phyloP scores from a whole-genome alignment of 2,113 vertebrate genomes.

The Myrmecobius fasciatus region DNA sequence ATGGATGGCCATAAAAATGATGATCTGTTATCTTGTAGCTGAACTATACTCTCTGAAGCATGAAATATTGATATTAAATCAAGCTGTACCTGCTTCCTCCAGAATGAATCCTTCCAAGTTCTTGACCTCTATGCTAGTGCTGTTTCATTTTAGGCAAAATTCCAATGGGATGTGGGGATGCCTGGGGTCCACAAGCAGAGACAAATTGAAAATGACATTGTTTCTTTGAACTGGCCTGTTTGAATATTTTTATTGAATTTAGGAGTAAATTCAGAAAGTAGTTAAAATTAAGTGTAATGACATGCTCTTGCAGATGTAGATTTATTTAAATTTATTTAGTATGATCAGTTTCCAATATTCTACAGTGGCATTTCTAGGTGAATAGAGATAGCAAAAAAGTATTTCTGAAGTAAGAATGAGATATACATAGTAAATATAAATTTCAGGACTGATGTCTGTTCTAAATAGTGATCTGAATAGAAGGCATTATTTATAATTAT shows the following conservation, averaged over 20 bases:
- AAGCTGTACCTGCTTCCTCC: conserved; percentile 84
- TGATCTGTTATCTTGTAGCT: conserved; percentile 84
- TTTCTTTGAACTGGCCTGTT: conserved; percentile 55
- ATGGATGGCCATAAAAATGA: conserved; percentile 86
- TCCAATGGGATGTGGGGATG: conserved; percentile 59
- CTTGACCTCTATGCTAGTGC: conserved; percentile 82
- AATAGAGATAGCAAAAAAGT: conserved; percentile 47
- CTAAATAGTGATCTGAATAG: conserved; percentile 59
- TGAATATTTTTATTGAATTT: conserved; percentile 60
- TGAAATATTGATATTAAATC: conserved; percentile 87
- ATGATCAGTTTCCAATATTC: conserved; percentile 66
- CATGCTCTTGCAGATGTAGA: conserved; percentile 55
- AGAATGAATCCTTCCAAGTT: conserved; percentile 81
- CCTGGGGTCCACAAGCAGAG: conserved; percentile 59
- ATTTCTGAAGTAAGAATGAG: conserved; percentile 68
- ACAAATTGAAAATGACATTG: conserved; percentile 66
- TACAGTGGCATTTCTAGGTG: conserved; percentile 56
- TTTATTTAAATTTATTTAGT: conserved; percentile 67
- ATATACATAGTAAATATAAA: conserved; percentile 65
- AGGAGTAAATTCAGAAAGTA: conserved; percentile 32
- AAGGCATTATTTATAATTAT: conserved; percentile 45
- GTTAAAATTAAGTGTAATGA: conserved; percentile 54
- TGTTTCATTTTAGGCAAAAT: conserved; percentile 84
- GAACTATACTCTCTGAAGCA: conserved; percentile 83
- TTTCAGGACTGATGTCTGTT: background rate